Evolutionary conservation across 2,113 vertebrate species (phyloP).

Genomic region (Charadrius vociferus): DNA sequence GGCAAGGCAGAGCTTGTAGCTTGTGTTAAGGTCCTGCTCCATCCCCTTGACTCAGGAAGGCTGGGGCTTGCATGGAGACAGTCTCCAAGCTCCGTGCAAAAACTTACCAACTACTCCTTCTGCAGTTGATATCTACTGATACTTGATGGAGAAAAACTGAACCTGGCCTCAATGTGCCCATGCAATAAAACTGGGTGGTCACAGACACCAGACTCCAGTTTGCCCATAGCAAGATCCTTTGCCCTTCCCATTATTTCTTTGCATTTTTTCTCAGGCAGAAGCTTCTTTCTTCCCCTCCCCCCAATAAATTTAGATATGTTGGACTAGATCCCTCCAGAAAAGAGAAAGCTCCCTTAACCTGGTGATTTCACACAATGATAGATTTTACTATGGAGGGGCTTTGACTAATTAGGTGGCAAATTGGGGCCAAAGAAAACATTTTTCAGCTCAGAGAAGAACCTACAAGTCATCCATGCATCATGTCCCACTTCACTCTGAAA

Average conservation of each 20-base stretch:
- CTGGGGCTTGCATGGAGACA: background rate
- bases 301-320: background rate
- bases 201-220: background rate
- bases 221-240: background rate
- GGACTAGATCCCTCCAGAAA: background rate
- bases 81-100: background rate
- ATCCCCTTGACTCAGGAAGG: background rate
- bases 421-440: background rate
- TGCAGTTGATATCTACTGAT: background rate
- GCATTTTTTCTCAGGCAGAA: background rate
- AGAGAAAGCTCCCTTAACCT: background rate
- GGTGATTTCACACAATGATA: background rate
- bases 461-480: background rate
- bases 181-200: background rate
- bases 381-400: background rate
- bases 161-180: background rate
- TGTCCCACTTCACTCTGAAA: background rate
- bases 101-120: background rate
- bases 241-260: background rate
- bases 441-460: background rate
- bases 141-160: background rate
- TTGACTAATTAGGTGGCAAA: constrained; percentile 18
- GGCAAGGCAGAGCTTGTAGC: background rate
- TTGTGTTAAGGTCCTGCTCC: background rate
- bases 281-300: accelerated